phyloP scores from a whole-genome alignment of 2,888 invertebrate genomes.

The Petrolisthes cinctipes region DNA sequence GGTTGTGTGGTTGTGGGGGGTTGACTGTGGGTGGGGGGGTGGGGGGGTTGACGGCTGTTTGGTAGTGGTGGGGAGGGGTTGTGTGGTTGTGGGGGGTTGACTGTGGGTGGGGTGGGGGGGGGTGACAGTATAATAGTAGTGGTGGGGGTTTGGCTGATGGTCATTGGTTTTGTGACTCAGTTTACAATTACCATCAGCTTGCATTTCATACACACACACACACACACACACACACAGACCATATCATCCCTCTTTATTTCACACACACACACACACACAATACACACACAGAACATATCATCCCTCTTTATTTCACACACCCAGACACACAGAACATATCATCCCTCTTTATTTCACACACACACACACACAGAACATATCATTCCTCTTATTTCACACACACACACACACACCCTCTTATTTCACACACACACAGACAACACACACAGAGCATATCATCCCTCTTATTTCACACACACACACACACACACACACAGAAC shows the following conservation, averaged over 20 bases:
- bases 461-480: not conserved
- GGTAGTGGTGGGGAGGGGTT: not conserved
- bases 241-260: not conserved
- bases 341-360: not conserved
- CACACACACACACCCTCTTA: constrained; percentile 14
- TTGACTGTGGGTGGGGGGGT: too few species aligned
- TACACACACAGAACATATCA: not conserved
- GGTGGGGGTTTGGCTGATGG: too few species aligned
- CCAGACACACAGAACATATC: not conserved
- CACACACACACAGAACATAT: not conserved
- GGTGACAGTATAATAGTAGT: too few species aligned
- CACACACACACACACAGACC: not conserved
- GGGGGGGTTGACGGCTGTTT: not conserved
- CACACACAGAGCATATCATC: not conserved
- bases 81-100: not conserved
- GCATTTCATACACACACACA: constrained; percentile 18
- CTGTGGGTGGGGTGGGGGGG: too few species aligned
- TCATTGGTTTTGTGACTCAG: too few species aligned
- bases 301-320: not conserved
- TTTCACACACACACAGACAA: not conserved
- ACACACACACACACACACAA: not conserved
- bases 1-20: not conserved
- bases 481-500: not conserved
- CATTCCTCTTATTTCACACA: not conserved
- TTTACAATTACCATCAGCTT: too few species aligned